phyloP scores from a whole-genome alignment of 2,113 vertebrate genomes.

The Petromus typicus region DNA sequence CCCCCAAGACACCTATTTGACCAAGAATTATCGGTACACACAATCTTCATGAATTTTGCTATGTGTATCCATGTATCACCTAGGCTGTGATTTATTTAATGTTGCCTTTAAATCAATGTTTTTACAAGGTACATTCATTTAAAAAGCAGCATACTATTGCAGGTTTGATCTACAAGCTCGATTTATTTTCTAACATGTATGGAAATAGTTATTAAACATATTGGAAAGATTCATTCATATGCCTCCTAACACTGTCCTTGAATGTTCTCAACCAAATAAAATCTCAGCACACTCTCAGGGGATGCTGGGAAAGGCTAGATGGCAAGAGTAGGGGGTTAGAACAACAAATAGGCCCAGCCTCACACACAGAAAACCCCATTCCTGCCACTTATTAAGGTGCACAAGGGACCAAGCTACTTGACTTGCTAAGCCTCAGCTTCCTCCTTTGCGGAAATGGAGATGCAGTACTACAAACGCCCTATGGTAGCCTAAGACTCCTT shows the following conservation, averaged over 20 bases:
- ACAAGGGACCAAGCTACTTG: background rate
- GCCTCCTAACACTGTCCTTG: background rate
- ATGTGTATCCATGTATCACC: background rate
- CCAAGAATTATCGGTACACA: background rate
- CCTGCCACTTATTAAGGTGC: fast-evolving
- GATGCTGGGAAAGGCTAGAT: background rate
- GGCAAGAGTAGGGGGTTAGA: background rate
- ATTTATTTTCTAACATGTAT: slow-evolving; percentile 7
- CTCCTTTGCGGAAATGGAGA: background rate
- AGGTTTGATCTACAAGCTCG: background rate
- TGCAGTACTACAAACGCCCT: background rate
- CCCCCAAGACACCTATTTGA: background rate
- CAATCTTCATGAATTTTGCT: background rate
- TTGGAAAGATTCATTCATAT: background rate
- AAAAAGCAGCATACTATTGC: background rate
- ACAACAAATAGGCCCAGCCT: background rate
- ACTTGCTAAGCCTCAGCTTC: background rate
- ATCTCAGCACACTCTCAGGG: background rate
- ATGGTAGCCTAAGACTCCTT: background rate
- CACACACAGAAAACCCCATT: background rate
- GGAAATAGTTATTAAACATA: background rate
- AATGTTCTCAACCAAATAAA: background rate
- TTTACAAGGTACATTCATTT: background rate
- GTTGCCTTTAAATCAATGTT: background rate
- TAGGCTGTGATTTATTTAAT: background rate